Conservation (phyloP, 2,797 vertebrate genomes). For the Rhodeus uyekii region DNA sequence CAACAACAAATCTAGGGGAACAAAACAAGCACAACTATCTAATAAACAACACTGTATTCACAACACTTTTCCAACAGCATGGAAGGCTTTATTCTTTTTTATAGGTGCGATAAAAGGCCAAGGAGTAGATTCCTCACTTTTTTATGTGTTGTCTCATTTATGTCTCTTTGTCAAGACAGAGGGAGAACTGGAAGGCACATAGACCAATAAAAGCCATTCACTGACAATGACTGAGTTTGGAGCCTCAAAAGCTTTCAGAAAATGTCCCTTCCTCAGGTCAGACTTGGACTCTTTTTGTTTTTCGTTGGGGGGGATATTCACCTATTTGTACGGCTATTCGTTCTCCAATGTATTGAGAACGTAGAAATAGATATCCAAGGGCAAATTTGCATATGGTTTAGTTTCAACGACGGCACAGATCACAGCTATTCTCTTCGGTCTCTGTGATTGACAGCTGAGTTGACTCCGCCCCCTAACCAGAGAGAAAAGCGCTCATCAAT, state of each 20-base stretch:
- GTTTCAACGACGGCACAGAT: constrained; percentile 1
- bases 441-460: constrained; percentile 34
- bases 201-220: constrained; percentile 18
- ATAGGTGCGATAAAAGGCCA: neutral
- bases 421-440: constrained; percentile 24
- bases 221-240: neutral
- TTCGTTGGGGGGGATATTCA: neutral
- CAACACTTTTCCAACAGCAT: constrained; percentile 2
- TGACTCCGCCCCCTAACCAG: constrained; percentile 12
- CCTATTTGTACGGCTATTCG: neutral
- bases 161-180: constrained; percentile 10
- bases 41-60: constrained; percentile 37
- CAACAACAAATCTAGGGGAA: constrained; percentile 27
- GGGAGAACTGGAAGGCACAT: neutral
- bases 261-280: neutral
- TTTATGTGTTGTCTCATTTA: neutral
- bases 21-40: neutral
- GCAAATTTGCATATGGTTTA: neutral
- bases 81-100: neutral
- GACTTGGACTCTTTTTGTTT: neutral
- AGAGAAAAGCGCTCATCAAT: constrained; percentile 17
- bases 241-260: constrained; percentile 4
- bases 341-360: neutral
- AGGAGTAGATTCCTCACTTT: neutral
- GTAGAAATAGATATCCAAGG: neutral